Evolutionary conservation across 2,888 invertebrate species (phyloP), one percentile per base, ranked within the genome.

Genomic region (Ormyrus thymus): DNA sequence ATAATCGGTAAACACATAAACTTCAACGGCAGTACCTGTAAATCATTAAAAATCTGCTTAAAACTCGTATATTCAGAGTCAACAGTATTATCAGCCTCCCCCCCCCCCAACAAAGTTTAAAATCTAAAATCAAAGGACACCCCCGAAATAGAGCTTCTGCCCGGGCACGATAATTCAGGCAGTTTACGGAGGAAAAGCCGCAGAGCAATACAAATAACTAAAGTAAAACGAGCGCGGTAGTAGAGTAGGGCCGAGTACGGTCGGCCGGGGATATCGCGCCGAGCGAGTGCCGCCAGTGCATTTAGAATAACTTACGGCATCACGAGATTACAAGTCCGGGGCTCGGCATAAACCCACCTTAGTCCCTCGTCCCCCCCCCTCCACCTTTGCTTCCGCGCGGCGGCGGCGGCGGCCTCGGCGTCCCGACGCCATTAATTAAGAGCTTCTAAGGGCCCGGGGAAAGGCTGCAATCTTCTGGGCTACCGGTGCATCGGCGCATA

Each of bases 221-320:
- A 80, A 70, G 77, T 62, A 65, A 74, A 74, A 72, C 69, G 55
- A 46, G 75, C 1, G 15, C 50, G 58, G 55, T 62, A 68, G 70
- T 64, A 62, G 55, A 70, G 65, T 62, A 55, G 56, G 50, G n/a
- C 72, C 71, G 61, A 15, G 59, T 61, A 61, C 51, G 70, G 70
- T 70, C 53, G 53, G 64, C 56, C 13, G 46, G 29, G 74, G 51
- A 70, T 72, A 51, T 62, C 45, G 29, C 46, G n/a, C 11, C 46
- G 48, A 15, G 65, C 15, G 43, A 73, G 56, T 13, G 53, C 59
- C 46, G 68, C 87, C 84, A 88, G 88, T 87, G 87, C 88, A 89
- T 89, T 89, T 87, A 86, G 88, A 89, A 89, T 89, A 89, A 89
- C 87, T 89, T 88, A 88, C 87, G 85, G 85, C 88, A 86, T 89